Base-by-base conservation (phyloP, 2,797 vertebrate genomes). In the Phalloptychus januarius region DNA sequence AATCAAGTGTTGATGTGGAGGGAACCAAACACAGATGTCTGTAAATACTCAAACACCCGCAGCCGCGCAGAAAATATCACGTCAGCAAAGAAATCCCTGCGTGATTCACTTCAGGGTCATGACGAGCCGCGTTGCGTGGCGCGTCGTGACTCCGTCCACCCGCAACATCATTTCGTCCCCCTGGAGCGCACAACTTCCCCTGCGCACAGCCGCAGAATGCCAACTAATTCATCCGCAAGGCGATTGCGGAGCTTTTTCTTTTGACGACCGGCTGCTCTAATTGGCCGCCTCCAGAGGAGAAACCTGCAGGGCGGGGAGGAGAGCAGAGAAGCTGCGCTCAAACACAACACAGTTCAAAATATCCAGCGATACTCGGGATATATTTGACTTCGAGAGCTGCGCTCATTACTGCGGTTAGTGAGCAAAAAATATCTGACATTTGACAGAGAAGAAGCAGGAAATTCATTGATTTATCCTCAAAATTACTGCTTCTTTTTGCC, bases 61-160 rank as follows among this genome's bases (percentile, higher is more conserved):
- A 79, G 79, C 73, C 82, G 79, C 83, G 80, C 54, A 87, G 85
- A 87, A 78, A 83, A 87, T 81, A 56, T 87, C 86, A 94, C 94
- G 95, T 95, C 94, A 95, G 85, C 25, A 79, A 74, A 89, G 85
- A 93, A 89, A 92, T 90, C 90, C 91, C 91, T 72, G 81, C 82
- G 86, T 93, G 90, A 94, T 90, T 93, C 89, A 84, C 86, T 88
- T 86, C 81, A 82, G 80, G 73, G 86, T 92, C 90, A 88, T 95
- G 93, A 95, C 93, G 92, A 94, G 65, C 77, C 1, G 87, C 72
- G 83, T 40, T 90, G 90, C 91, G 93, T 94, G 83, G 85, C 87
- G 83, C 92, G 92, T 95, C 95, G 93, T 95, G 95, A 94, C 93
- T 93, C 82, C 85, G 85, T 56, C 79, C 80, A 84, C 83, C 87